Percentiles rank a stretch among this genome's conserved stretches.
These are phyloP conservation scores for Ambastaia sidthimunki DNA, from an alignment of 2,797 vertebrate species.

Conservation along the genomic window DNA sequence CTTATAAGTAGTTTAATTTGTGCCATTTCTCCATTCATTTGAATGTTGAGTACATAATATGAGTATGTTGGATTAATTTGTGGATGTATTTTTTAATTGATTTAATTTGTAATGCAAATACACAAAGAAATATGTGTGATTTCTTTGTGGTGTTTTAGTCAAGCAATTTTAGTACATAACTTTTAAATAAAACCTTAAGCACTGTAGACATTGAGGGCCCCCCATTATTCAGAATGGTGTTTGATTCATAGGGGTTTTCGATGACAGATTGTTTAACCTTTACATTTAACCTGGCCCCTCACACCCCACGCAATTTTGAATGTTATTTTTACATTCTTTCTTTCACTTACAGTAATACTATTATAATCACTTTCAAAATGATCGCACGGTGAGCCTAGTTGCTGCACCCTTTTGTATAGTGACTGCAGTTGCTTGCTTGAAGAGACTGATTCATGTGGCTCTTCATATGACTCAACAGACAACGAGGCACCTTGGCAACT, in stretches of 20 bases:
- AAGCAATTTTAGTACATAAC: no score
- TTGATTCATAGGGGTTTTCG: not conserved
- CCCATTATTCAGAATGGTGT: not conserved
- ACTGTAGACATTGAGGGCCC: no score
- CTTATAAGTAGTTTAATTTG: not conserved
- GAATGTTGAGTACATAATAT: not conserved
- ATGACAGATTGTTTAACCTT: no score
- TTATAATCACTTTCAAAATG: constrained; percentile 30
- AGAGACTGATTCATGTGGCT: constrained; percentile 42
- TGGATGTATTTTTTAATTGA: not conserved
- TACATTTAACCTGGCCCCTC: not conserved
- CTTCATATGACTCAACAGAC: constrained; percentile 59
- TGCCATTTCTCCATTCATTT: not conserved
- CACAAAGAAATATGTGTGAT: no score
- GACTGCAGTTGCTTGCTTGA: constrained; percentile 43
- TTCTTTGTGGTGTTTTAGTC: not conserved
- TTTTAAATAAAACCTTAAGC: no score
- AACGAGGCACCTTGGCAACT: constrained; percentile 51
- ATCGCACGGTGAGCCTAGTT: not conserved
- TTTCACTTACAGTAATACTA: not conserved
- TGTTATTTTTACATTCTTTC: not conserved
- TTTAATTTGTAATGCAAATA: no score
- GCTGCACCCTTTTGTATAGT: constrained; percentile 21
- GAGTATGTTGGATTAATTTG: not conserved
- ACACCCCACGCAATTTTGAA: not conserved